Evolutionary conservation across 2,888 invertebrate genomes (phyloP), one percentile per base, ranked within the genome.

Genomic region (Deroplatys truncata): DNA sequence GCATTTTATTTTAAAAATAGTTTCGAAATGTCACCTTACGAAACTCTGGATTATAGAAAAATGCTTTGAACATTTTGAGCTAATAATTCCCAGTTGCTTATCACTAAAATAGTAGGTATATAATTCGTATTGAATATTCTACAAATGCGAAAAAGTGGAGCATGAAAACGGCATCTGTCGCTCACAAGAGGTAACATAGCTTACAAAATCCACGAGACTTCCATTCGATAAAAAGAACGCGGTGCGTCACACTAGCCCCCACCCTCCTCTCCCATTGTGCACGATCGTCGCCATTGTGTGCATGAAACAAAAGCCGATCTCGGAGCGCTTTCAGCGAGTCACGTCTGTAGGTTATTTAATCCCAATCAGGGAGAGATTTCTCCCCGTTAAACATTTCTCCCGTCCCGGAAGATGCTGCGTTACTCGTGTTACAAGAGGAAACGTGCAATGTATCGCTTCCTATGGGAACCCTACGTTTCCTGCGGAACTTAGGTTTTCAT

Each of bases 271-370:
- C 7, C 84, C n/a, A 56, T 84, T 28, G 84, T 84, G 85, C 29
- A 88, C 49, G 49, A 15, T 85, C 56, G 56, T 72, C 56, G 56
- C 89, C 85, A 82, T 90, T 88, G 86, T 89, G 56, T 86, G 49
- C 31, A 31, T 83, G 88, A 88, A 88, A 89, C 88, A 88, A 89
- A 82, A 88, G 89, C 85, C 88, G 56, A 85, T 85, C 88, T 43
- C 84, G 49, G 85, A 84, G 84, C 88, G 88, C 91, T 91, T 90
- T 91, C 90, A 91, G 91, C 88, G 86, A 90, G 91, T 91, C 91
- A 91, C 91, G 91, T 91, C 86, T 89, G 88, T 82, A 86, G 90
- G 91, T 90, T 91, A 91, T 90, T 91, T 91, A 91, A 91, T 91
- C 90, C 91, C 91, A 91, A 91, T 91, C 90, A 90, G 90, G 88